These are phyloP conservation scores for Taenioides sp. DNA, from an alignment of 2,797 vertebrate species.

Conservation along the genomic window DNA sequence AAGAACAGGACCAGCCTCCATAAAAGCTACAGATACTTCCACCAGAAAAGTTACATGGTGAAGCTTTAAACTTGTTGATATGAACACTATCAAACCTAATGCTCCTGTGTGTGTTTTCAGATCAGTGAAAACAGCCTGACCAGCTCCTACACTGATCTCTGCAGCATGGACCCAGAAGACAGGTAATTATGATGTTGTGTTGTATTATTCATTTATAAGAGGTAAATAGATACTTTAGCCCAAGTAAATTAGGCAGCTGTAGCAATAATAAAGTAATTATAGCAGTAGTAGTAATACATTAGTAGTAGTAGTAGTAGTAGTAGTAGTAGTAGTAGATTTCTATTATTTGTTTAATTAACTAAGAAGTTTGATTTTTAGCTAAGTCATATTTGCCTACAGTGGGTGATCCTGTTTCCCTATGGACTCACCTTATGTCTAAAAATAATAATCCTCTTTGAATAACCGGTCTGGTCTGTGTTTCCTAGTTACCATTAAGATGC, in stretches of 20 bases:
- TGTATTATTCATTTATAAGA: not conserved
- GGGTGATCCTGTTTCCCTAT: conserved; percentile 32
- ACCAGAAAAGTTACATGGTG: not conserved
- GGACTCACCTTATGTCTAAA: conserved; percentile 22
- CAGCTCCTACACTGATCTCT: conserved; percentile 74
- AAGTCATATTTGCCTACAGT: conserved; percentile 31
- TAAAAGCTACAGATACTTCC: too few species aligned
- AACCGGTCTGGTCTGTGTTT: conserved; percentile 54
- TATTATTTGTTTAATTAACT: too few species aligned
- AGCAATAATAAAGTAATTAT: not conserved
- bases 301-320: too few species aligned
- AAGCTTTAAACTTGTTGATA: not conserved
- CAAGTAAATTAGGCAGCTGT: not conserved
- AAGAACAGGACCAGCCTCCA: too few species aligned
- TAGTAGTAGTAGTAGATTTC: too few species aligned
- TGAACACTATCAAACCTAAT: not conserved
- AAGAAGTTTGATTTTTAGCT: not conserved
- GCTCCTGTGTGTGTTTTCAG: conserved; percentile 62
- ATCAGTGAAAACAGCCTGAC: conserved; percentile 72
- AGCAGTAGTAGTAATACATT: not conserved
- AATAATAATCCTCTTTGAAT: conserved; percentile 44
- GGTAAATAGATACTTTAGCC: not conserved
- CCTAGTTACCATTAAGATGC: conserved; percentile 58
- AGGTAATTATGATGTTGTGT: conserved; percentile 58
- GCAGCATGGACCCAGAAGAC: conserved; percentile 32